Conservation (phyloP, 2,888 invertebrate species). For the Matsumyia berberina region DNA sequence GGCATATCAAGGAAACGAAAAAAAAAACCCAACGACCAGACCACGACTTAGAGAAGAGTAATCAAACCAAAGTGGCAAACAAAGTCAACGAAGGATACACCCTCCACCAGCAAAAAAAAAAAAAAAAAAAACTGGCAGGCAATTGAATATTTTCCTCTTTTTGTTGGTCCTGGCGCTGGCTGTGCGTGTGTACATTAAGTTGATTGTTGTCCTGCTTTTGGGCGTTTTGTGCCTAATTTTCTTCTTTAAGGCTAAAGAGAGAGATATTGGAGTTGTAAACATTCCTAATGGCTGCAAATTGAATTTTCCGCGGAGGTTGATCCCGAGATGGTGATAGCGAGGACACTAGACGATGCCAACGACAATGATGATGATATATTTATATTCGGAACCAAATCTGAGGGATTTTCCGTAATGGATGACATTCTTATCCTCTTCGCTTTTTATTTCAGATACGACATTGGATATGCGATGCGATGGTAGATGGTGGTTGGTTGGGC, state of each 20-base stretch:
- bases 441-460: neutral
- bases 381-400: constrained; percentile 71
- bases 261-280: constrained; percentile 75
- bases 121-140: constrained; percentile 17
- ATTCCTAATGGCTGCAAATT: constrained; percentile 76
- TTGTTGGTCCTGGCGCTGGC: constrained; percentile 1
- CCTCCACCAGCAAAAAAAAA: constrained; percentile 16
- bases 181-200: constrained; percentile 49
- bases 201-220: constrained; percentile 72
- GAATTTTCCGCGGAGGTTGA: constrained; percentile 73
- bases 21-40: constrained; percentile 24
- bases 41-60: constrained; percentile 34
- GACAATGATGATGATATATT: constrained; percentile 60
- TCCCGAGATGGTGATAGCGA: constrained; percentile 53
- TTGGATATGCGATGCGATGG: constrained; percentile 4
- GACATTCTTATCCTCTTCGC: constrained; percentile 41
- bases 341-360: constrained; percentile 38
- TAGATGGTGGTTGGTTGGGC: constrained; percentile 5
- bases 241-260: constrained; percentile 46
- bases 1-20: constrained; percentile 28
- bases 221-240: constrained; percentile 70
- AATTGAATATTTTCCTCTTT: constrained; percentile 48
- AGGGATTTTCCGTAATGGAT: constrained; percentile 71
- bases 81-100: constrained; percentile 35
- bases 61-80: constrained; percentile 70